phyloP scores from a whole-genome alignment of 2,113 vertebrate genomes.

The Serinus canaria region DNA sequence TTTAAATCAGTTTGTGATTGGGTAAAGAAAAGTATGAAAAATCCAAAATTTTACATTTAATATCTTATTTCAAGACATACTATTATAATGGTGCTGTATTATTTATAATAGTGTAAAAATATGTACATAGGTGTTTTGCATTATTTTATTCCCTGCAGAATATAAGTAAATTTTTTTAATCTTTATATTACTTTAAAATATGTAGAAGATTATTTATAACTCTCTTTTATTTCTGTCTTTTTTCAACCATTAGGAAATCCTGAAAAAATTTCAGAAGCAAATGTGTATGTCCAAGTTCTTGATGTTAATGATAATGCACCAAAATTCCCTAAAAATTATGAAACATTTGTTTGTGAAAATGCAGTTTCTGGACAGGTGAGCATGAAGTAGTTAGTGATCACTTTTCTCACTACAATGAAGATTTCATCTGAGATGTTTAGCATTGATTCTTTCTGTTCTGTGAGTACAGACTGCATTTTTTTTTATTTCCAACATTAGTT shows the following conservation, averaged over 20 bases:
- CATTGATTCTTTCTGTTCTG: background rate
- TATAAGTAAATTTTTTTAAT: background rate
- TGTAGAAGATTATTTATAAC: background rate
- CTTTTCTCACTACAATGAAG: background rate
- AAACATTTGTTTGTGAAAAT: slow-evolving; percentile 92
- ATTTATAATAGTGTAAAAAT: background rate
- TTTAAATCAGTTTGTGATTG: background rate
- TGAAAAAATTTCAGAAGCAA: slow-evolving; percentile 78
- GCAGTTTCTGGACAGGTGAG: slow-evolving; percentile 84
- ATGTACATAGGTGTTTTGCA: background rate
- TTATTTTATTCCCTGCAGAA: background rate
- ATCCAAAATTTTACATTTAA: background rate
- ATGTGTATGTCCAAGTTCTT: slow-evolving; percentile 85
- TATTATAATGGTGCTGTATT: background rate
- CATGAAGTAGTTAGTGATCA: background rate
- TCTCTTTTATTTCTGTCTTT: background rate
- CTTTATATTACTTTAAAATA: background rate
- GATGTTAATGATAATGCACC: slow-evolving; percentile 92
- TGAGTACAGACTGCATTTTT: background rate
- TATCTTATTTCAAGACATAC: background rate
- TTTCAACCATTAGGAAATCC: slow-evolving; percentile 74
- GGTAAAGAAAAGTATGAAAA: background rate
- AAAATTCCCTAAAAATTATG: slow-evolving; percentile 82
- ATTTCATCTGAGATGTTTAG: background rate
- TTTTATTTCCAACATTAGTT: background rate